These are phyloP conservation scores for Sorex araneus DNA, from an alignment of 2,113 vertebrate species.

Conservation along the genomic window DNA sequence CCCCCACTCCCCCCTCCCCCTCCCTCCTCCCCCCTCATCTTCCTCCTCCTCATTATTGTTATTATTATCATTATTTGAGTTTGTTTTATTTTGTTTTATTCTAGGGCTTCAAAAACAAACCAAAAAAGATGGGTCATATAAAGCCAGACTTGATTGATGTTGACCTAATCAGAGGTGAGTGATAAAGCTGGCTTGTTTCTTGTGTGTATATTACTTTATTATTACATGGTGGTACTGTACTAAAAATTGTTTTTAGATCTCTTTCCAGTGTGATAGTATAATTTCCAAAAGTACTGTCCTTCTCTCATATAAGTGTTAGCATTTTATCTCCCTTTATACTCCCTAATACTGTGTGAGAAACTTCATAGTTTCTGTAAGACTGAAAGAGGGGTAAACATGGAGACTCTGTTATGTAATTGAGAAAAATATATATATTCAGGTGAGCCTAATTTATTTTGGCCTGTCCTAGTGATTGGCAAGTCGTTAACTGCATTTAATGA, in stretches of 20 bases:
- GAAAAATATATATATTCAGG: not conserved
- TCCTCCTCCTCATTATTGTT: too few species aligned
- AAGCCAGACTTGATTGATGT: constrained; percentile 98
- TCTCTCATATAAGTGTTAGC: not conserved
- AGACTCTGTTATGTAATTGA: constrained; percentile 28
- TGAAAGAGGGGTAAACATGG: not conserved
- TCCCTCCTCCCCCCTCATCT: too few species aligned
- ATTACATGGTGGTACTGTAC: not conserved
- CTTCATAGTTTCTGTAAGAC: constrained; percentile 21
- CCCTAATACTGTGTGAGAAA: not conserved
- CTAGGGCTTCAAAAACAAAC: constrained; percentile 95
- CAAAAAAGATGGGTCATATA: constrained; percentile 95
- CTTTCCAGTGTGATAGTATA: not conserved
- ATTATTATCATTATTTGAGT: constrained; percentile 1
- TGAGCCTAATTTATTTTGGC: constrained; percentile 38
- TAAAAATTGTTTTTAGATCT: not conserved
- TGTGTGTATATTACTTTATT: not conserved
- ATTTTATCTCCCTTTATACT: not conserved
- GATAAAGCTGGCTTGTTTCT: constrained; percentile 8
- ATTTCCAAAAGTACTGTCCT: constrained; percentile 12
- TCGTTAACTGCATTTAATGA: not conserved
- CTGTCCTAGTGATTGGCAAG: not conserved
- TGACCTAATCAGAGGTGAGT: constrained; percentile 96
- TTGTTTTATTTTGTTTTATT: constrained; percentile 58
- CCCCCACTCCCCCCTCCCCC: too few species aligned